Conservation (phyloP, 2,797 vertebrate genomes). For the Hephaestus fuliginosus region DNA sequence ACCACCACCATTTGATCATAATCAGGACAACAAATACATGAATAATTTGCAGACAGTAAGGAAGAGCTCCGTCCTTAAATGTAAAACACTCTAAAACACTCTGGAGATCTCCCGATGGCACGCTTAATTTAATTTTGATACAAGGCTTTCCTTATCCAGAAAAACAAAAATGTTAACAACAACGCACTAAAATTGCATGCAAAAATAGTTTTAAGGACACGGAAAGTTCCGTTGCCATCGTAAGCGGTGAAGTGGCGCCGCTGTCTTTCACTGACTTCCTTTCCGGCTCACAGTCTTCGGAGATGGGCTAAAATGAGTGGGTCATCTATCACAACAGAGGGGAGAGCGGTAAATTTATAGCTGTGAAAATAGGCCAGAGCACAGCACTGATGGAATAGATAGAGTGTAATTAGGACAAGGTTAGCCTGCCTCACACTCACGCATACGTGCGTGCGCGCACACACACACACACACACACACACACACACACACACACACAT, state of each 20-base stretch:
- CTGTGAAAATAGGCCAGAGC: conserved; percentile 84
- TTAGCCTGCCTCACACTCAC: conserved; percentile 71
- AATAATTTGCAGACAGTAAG: neutral
- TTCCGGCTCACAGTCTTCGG: conserved; percentile 79
- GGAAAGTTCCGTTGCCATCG: conserved; percentile 56
- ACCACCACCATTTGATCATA: neutral
- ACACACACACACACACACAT: conserved; percentile 9
- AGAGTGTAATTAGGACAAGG: conserved; percentile 87
- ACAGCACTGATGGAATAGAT: conserved; percentile 76
- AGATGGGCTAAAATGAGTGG: conserved; percentile 84
- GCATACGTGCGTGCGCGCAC: neutral
- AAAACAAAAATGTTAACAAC: neutral
- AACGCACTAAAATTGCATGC: conserved; percentile 8
- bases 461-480: conserved; percentile 7
- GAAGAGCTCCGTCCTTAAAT: conserved; percentile 6
- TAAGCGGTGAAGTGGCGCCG: conserved; percentile 54
- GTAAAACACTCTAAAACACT: neutral
- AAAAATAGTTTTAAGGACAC: conserved; percentile 61
- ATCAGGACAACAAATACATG: conserved; percentile 1
- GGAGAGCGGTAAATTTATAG: conserved; percentile 83
- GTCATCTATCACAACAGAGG: conserved; percentile 84
- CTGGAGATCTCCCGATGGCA: conserved; percentile 10
- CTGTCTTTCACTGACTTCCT: conserved; percentile 73
- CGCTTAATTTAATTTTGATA: conserved; percentile 1
- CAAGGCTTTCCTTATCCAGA: conserved; percentile 9